phyloP scores from a whole-genome alignment of 2,113 vertebrate species.

The Callocephalon fimbriatum region DNA sequence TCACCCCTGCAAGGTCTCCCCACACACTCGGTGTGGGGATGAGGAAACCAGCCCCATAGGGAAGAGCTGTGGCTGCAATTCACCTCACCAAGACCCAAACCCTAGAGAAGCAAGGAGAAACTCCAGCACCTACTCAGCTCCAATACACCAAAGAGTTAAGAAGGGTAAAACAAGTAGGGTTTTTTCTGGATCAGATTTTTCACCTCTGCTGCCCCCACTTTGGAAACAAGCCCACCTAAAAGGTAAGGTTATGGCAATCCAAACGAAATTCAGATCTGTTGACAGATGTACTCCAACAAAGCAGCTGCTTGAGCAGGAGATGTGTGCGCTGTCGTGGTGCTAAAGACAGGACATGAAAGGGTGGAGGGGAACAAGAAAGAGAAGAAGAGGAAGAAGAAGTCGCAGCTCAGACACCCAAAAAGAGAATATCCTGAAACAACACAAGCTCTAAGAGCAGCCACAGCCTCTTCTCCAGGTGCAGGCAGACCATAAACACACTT shows the following conservation, averaged over 20 bases:
- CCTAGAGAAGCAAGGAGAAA: not conserved
- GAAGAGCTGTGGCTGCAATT: not conserved
- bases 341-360: not conserved
- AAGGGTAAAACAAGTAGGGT: not conserved
- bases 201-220: accelerated
- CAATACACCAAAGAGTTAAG: accelerated
- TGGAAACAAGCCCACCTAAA: not conserved
- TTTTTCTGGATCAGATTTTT: not conserved
- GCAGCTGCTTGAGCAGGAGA: not conserved
- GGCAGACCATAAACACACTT: not conserved
- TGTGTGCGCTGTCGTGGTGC: accelerated
- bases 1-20: not conserved
- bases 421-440: slow-evolving; percentile 6
- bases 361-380: not conserved
- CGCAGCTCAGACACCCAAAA: not conserved
- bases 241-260: not conserved
- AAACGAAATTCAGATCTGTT: not conserved
- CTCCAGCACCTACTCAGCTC: not conserved
- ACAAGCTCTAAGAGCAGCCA: not conserved
- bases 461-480: slow-evolving; percentile 35
- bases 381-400: not conserved
- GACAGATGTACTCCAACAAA: not conserved
- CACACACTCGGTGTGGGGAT: not conserved
- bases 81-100: not conserved
- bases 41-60: not conserved